Conservation (phyloP, 2,888 invertebrate species). For the Litoditis marina region DNA sequence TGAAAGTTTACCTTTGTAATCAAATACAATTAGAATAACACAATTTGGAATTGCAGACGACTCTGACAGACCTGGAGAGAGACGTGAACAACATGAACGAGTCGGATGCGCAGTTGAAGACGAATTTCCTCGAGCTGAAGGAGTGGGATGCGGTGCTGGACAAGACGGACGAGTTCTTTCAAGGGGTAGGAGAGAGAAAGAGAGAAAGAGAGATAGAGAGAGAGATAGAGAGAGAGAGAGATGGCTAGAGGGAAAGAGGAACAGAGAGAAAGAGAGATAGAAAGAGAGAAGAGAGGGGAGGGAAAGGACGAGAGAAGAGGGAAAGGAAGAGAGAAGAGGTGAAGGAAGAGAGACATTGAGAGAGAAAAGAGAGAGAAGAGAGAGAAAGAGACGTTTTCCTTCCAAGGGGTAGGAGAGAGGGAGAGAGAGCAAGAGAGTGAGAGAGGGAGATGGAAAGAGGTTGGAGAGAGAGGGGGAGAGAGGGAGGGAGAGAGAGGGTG, state of each 20-base stretch:
- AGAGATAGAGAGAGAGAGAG: background rate
- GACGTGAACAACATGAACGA: constrained; percentile 60
- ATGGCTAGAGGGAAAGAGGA: background rate
- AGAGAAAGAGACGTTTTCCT: no score
- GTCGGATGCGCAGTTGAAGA: constrained; percentile 54
- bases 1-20: no score
- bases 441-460: background rate
- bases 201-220: background rate
- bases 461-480: no score
- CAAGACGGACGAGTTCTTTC: constrained; percentile 60
- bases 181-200: constrained; percentile 38
- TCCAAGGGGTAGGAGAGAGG: constrained; percentile 24
- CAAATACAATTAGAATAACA: no score
- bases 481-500: no score
- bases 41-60: constrained; percentile 45
- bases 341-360: no score
- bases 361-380: no score
- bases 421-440: background rate
- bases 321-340: no score
- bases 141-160: constrained; percentile 60
- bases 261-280: constrained; percentile 1
- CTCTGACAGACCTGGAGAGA: constrained; percentile 56
- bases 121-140: constrained; percentile 56
- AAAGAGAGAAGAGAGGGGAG: no score
- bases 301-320: no score